A percentile compares a stretch with the other conserved stretches of the same genome.
These are phyloP conservation scores for Zosterops hypoxanthus DNA, from an alignment of 2,113 vertebrate species.

Conservation along the genomic window DNA sequence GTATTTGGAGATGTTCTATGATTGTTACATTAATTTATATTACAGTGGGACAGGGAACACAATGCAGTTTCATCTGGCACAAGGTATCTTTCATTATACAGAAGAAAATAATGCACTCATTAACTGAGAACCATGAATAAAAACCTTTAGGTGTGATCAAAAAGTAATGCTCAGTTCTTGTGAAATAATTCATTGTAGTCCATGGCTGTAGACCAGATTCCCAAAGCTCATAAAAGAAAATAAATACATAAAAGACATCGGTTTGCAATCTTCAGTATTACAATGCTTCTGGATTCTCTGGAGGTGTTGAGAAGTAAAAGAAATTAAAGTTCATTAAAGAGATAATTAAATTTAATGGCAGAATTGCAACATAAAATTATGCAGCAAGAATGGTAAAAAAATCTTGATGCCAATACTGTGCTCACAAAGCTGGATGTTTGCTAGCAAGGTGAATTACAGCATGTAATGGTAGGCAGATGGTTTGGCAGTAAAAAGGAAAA, in stretches of 20 bases:
- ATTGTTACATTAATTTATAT: not conserved
- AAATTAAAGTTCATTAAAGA: not conserved
- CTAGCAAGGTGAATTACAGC: not conserved
- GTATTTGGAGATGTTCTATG: not conserved
- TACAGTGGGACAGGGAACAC: not conserved
- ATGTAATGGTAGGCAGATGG: not conserved
- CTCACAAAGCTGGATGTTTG: not conserved
- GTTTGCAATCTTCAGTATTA: not conserved
- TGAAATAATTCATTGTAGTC: not conserved
- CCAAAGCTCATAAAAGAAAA: not conserved
- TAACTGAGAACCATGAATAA: not conserved
- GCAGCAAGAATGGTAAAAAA: not conserved
- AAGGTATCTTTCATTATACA: not conserved
- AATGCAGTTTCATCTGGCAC: not conserved
- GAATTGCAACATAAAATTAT: not conserved
- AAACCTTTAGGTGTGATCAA: not conserved
- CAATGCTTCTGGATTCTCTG: not conserved
- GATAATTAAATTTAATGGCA: not conserved
- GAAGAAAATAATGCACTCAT: not conserved
- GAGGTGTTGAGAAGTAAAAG: not conserved
- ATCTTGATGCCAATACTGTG: not conserved
- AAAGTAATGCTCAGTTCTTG: not conserved
- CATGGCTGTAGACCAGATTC: not conserved
- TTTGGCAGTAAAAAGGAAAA: constrained; percentile 8
- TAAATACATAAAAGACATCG: not conserved